Evolutionary conservation across 1,140 invertebrate genomes (phyloP), one percentile per base, ranked within the genome.

Genomic region (Colletes latitarsis): DNA sequence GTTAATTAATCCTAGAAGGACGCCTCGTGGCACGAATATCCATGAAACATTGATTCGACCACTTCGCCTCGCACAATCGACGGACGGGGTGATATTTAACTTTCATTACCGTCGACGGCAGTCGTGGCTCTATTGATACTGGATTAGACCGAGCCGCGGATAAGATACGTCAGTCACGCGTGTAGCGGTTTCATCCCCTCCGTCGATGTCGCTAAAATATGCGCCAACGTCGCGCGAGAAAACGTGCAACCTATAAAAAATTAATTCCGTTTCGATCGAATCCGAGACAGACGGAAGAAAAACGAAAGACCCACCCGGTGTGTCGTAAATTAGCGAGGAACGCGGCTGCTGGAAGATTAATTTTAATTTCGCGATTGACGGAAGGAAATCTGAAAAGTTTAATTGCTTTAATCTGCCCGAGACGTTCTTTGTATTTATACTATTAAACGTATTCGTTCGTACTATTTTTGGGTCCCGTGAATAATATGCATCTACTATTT

Each of bases 81-180:
- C 69, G 66, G 81, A 77, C 62, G 64, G 64, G 72, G 14, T 77
- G 82, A 79, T 92, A 92, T 92, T 92, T 92, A 90, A 90, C 90
- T 92, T 92, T 90, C 91, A 91, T 92, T 92, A 92, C 82, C 80
- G 82, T 60, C 73, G 66, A 30, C 84, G 82, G 86, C 88, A 87
- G 60, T 82, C 66, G 70, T 60, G 82, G 81, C 88, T 89, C 87
- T 87, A 87, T 90, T 86, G 89, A 90, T 88, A 89, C 90, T 92
- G 89, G 88, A 85, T 87, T 83, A 82, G 82, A 86, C 66, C 84
- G 86, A 92, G 89, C 88, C 83, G 52, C 64, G 81, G 88, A 88
- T 91, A 85, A 70, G 81, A 87, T 91, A 79, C 83, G 82, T 82
- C 57, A 71, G 90, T 89, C 91, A 91, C 91, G 91, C 82, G 77